These are phyloP conservation scores for Apostichopus parvimensis DNA, from an alignment of 35 echinoderm and acorn worm genomes.

Conservation along the genomic window DNA sequence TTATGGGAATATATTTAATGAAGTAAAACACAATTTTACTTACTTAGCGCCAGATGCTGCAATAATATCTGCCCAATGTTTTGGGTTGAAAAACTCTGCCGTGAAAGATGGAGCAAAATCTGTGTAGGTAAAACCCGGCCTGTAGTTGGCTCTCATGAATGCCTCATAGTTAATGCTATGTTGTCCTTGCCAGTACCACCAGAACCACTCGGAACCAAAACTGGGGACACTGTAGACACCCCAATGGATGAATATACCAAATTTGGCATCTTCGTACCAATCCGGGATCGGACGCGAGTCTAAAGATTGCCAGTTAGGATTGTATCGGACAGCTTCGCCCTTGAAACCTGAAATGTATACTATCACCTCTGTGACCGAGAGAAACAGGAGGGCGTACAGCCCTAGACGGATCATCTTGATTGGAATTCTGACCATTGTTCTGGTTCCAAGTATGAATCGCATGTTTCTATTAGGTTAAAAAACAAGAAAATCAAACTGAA, in stretches of 20 bases:
- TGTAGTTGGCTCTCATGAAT: slow-evolving; percentile 85
- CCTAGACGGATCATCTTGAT: slow-evolving; percentile 4
- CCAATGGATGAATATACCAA: slow-evolving; percentile 94
- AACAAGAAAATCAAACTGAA: neutral
- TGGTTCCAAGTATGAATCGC: neutral
- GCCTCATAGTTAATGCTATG: neutral
- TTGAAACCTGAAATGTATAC: neutral
- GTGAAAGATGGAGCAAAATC: slow-evolving; percentile 82
- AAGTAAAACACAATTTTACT: neutral
- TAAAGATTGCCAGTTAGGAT: slow-evolving; percentile 55
- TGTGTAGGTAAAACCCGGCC: slow-evolving; percentile 76
- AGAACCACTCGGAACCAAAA: slow-evolving; percentile 86
- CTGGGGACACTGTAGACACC: slow-evolving; percentile 84
- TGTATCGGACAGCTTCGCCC: slow-evolving; percentile 20
- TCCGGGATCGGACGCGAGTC: slow-evolving; percentile 39
- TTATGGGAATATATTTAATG: no score
- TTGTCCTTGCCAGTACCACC: slow-evolving; percentile 76
- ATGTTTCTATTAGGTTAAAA: neutral
- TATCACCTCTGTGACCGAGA: neutral
- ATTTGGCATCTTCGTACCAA: slow-evolving; percentile 87
- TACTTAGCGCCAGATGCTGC: slow-evolving; percentile 90
- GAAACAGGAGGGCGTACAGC: neutral
- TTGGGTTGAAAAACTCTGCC: slow-evolving; percentile 80
- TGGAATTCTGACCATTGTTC: slow-evolving; percentile 21
- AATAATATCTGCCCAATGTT: slow-evolving; percentile 73